Conservation (phyloP, 2,113 vertebrate species). For the Epinephelus fuscoguttatus region DNA sequence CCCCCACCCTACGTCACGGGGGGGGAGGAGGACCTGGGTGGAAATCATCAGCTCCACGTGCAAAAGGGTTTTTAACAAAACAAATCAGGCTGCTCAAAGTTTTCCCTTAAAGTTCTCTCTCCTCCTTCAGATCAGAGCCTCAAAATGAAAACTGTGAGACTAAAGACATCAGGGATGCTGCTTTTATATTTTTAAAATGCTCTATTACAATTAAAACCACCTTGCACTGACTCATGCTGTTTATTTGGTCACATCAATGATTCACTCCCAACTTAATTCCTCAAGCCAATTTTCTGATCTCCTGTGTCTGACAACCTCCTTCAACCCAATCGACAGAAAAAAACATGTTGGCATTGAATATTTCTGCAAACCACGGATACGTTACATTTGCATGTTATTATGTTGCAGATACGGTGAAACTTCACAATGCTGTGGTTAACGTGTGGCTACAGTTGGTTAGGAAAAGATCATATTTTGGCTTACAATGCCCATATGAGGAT, state of each 20-base stretch:
- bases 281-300: background rate
- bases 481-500: too few relatives aligned
- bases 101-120: background rate
- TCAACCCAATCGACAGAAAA: too few relatives aligned
- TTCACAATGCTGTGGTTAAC: too few relatives aligned
- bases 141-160: background rate
- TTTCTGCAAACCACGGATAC: too few relatives aligned
- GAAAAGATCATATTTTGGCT: too few relatives aligned
- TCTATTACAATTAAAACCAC: background rate
- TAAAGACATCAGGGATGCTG: background rate
- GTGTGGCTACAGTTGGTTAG: too few relatives aligned
- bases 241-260: background rate
- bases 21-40: conserved; percentile 36
- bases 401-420: too few relatives aligned
- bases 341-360: too few relatives aligned
- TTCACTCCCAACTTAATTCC: background rate
- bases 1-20: conserved; percentile 14
- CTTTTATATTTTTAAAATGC: background rate
- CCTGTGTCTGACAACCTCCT: background rate
- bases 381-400: too few relatives aligned
- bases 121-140: background rate
- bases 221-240: background rate
- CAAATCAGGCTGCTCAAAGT: conserved; percentile 38
- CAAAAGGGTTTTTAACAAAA: conserved; percentile 56
- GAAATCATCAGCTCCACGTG: conserved; percentile 66